A percentile compares a stretch with the other conserved stretches of the same genome.
Conservation (phyloP, 2,888 invertebrate genomes). For the Byasa hedistus region DNA sequence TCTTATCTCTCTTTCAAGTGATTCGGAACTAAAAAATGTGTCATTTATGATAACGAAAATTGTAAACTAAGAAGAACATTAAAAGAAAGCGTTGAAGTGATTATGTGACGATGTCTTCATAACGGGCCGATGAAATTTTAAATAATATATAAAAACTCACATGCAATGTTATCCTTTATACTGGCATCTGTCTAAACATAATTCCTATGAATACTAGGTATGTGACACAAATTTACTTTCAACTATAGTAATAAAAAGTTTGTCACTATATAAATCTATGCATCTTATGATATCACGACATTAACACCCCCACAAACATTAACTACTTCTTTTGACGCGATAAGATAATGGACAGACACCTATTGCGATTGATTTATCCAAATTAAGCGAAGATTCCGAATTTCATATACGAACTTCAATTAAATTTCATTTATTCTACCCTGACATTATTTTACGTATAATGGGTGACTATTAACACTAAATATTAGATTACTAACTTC, state of each 20-base stretch:
- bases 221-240: conserved; percentile 7
- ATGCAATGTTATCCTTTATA: conserved; percentile 1
- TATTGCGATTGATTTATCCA: conserved; percentile 65
- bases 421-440: conserved; percentile 79
- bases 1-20: not conserved
- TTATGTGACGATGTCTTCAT: conserved; percentile 4
- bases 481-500: conserved; percentile 65
- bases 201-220: conserved; percentile 11
- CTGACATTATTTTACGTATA: conserved; percentile 95
- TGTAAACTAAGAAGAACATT: not conserved
- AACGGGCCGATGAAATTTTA: conserved; percentile 11
- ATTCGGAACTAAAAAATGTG: not conserved
- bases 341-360: conserved; percentile 70
- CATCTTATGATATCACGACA: conserved; percentile 68
- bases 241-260: conserved; percentile 17
- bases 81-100: conserved; percentile 16
- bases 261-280: conserved; percentile 47
- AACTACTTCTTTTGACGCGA: conserved; percentile 37
- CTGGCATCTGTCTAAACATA: conserved; percentile 8
- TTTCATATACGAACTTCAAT: conserved; percentile 62
- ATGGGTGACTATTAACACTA: conserved; percentile 83
- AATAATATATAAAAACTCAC: conserved; percentile 5
- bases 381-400: conserved; percentile 64
- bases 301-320: conserved; percentile 34
- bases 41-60: not conserved